Base-by-base conservation (phyloP, 2,113 vertebrate genomes). In the Erythrolamprus reginae region DNA sequence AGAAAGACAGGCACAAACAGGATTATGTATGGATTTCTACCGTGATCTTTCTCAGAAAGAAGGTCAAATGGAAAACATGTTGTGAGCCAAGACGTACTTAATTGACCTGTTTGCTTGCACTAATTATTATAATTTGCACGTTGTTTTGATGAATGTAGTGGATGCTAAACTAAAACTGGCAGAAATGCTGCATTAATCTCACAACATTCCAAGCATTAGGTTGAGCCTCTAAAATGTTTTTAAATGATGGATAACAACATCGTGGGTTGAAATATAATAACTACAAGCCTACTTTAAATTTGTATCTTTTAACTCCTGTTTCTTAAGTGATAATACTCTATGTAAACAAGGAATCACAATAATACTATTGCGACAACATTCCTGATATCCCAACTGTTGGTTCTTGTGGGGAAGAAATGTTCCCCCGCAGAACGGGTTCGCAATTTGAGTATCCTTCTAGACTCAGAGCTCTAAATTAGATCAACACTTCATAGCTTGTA, bases 81-180 rank as follows among this genome's bases (percentile, higher is more conserved):
- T 1, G n/a, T 24, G 50, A 48, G 47, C 52, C 38, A 33, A 82
- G n/a, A 88, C 24, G 38, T 10, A 50, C 45, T 55, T 50, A 91
- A 91, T 13, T 83, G 90, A 50, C 45, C 70, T 53, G 88, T 91
- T 88, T 61, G 88, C 52, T 88, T 83, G 26, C n/a, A 83, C 45
- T 77, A 90, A 86, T 90, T 86, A 90, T 70, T 90, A 51, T 70
- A 90, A 90, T 90, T 53, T 86, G 33, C 58, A 52, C 21, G 48
- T 51, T n/a, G 15, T 51, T 91, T 56, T 91, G 90, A 88, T 56
- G 70, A 83, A 87, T 82, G 85, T 83, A 83, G 65, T 87, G 51
- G 65, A 58, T 48, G 45, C 28, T 82, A 24, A 83, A 58, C 42
- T 50, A 83, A 13, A 83, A 84, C 42, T 83, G 28, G 15, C 38